Evolutionary conservation across 2,888 invertebrate species (phyloP), one percentile per base, ranked within the genome.

Genomic region (Microdon myrmicae): DNA sequence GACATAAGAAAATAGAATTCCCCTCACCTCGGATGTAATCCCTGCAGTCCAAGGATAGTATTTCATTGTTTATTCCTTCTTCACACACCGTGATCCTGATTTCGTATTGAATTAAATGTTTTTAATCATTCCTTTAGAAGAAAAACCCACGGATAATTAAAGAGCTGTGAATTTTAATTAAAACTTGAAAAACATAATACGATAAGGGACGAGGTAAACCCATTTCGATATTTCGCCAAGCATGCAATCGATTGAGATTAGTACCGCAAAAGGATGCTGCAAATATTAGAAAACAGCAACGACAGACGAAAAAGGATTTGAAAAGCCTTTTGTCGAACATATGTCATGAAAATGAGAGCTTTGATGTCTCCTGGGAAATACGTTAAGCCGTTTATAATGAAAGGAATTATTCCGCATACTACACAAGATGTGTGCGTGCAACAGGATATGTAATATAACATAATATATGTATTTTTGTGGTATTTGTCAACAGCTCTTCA

Each of bases 341-440:
- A 60, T 66, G 66, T 71, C 69, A 70, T 68, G 71, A 68, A 71
- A 73, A 71, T 72, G 69, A 73, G 72, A 73, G 73, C 73, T 74
- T 75, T 73, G 71, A 54, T 68, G 71, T 72, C 77, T 71, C 77
- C 43, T 67, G 78, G 77, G 77, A 77, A 77, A 77, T 78, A 74
- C 75, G 72, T 69, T 77, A 77, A 77, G 77, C 77, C 77, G 78
- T 78, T 78, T 77, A 76, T 78, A 77, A 77, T 78, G 77, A 77
- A 66, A 66, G 66, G 54, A 66, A 48, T 47, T 51, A 59, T 53
- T 47, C 19, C 19, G n/a, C 29, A 37, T n/a, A n/a, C n/a, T n/a
- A n/a, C n/a, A n/a, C n/a, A n/a, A n/a, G n/a, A n/a, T n/a, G n/a
- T n/a, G n/a, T n/a, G n/a, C n/a, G n/a, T n/a, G n/a, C n/a, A n/a